Conservation (phyloP, 2,797 vertebrate genomes). For the Typhlichthys subterraneus region DNA sequence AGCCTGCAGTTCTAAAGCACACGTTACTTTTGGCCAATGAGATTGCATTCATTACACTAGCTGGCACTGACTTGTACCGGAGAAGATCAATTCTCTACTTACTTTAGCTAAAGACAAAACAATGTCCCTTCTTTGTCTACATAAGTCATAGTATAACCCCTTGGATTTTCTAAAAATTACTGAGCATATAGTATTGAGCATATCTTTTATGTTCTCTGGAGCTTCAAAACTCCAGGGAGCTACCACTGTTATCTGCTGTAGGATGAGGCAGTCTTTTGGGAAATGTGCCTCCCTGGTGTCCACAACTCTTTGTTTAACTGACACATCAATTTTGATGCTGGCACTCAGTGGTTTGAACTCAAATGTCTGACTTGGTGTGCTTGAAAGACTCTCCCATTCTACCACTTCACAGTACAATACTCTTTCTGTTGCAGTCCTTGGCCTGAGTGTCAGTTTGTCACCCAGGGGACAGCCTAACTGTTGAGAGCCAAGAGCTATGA, state of each 20-base stretch:
- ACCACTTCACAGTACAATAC: constrained; percentile 34
- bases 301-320: constrained; percentile 13
- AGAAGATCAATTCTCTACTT: background rate
- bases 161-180: too few relatives aligned
- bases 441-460: constrained; percentile 19
- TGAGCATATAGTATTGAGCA: too few relatives aligned
- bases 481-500: background rate
- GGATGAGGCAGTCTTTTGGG: background rate
- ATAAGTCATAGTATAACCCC: too few relatives aligned
- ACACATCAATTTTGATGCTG: constrained; percentile 9
- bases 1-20: constrained; percentile 34
- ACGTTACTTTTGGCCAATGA: constrained; percentile 29
- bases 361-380: constrained; percentile 22
- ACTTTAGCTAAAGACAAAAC: too few relatives aligned
- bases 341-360: constrained; percentile 18
- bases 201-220: background rate
- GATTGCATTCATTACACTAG: constrained; percentile 1
- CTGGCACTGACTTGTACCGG: background rate
- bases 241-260: background rate
- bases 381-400: constrained; percentile 23
- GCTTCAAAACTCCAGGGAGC: too few relatives aligned
- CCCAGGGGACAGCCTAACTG: constrained; percentile 8
- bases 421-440: constrained; percentile 31
- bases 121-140: too few relatives aligned
- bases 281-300: background rate